phyloP scores from a whole-genome alignment of 1,140 invertebrate genomes.

The Zophobas atratus region DNA sequence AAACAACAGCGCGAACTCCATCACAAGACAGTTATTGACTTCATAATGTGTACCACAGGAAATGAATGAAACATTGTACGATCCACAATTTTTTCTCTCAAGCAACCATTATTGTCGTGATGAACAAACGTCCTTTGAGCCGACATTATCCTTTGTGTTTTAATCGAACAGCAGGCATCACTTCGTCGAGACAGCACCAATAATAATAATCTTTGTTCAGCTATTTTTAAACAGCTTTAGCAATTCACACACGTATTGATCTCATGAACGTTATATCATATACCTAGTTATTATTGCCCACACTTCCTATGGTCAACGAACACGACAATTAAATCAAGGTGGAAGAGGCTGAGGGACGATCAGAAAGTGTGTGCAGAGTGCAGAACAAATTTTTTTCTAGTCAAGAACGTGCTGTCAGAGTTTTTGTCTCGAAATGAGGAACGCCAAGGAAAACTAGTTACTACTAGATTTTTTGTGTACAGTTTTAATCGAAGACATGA shows the following conservation, averaged over 20 bases:
- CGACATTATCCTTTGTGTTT: constrained; percentile 6
- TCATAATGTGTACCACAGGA: background rate
- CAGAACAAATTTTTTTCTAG: background rate
- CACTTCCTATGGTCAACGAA: background rate
- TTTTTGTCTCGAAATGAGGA: no score
- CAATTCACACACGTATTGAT: background rate
- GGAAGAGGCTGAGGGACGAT: no score
- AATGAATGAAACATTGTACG: background rate
- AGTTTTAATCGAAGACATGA: no score
- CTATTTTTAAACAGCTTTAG: background rate
- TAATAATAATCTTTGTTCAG: background rate
- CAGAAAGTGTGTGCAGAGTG: no score
- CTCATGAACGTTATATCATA: background rate
- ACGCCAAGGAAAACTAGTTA: no score
- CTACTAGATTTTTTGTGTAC: no score
- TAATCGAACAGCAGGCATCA: constrained; percentile 13
- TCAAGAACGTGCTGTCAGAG: background rate
- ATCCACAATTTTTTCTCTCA: background rate
- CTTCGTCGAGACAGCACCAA: background rate
- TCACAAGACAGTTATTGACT: background rate
- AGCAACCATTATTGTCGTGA: background rate
- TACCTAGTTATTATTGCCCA: background rate
- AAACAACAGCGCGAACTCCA: background rate
- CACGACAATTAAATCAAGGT: background rate
- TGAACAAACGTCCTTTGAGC: constrained; percentile 3